A percentile compares a stretch with the other conserved stretches of the same genome.
These are phyloP conservation scores for Hoplostethus atlanticus DNA, from an alignment of 2,797 vertebrate species.

Conservation along the genomic window DNA sequence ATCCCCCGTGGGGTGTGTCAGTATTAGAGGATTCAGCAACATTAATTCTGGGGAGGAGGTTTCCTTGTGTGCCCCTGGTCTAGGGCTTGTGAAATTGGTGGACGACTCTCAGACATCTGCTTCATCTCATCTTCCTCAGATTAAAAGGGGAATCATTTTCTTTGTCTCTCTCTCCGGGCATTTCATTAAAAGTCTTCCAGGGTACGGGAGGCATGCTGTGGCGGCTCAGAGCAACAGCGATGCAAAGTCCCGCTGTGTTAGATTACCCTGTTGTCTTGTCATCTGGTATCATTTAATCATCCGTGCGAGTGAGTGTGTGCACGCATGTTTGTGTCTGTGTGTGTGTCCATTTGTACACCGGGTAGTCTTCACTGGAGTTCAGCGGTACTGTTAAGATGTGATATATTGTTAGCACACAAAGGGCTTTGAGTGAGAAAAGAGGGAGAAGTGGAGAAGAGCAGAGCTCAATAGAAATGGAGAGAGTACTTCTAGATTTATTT, in stretches of 20 bases:
- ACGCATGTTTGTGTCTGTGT: constrained; percentile 22
- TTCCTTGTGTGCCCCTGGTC: constrained; percentile 38
- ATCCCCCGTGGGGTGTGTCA: constrained; percentile 21
- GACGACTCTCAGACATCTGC: constrained; percentile 76
- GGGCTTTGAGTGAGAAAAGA: constrained; percentile 22
- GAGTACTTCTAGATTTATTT: constrained; percentile 70
- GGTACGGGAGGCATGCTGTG: constrained; percentile 11
- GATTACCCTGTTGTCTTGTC: constrained; percentile 62
- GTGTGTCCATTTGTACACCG: constrained; percentile 13
- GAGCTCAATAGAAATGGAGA: constrained; percentile 37
- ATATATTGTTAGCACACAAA: constrained; percentile 59
- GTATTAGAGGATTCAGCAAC: constrained; percentile 30
- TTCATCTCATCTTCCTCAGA: constrained; percentile 66
- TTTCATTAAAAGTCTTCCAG: constrained; percentile 69
- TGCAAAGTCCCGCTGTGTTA: constrained; percentile 32
- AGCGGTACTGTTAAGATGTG: constrained; percentile 58
- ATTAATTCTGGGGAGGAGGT: constrained; percentile 39
- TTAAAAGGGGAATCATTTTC: constrained; percentile 69
- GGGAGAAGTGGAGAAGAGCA: constrained; percentile 9
- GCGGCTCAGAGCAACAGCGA: constrained; percentile 40
- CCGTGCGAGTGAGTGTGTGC: constrained; percentile 7
- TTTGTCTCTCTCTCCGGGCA: constrained; percentile 48
- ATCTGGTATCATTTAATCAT: constrained; percentile 72
- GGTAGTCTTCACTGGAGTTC: constrained; percentile 30
- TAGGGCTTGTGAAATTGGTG: constrained; percentile 34